Base-by-base conservation (phyloP, 2,888 invertebrate genomes). In the Lutraria lutraria region DNA sequence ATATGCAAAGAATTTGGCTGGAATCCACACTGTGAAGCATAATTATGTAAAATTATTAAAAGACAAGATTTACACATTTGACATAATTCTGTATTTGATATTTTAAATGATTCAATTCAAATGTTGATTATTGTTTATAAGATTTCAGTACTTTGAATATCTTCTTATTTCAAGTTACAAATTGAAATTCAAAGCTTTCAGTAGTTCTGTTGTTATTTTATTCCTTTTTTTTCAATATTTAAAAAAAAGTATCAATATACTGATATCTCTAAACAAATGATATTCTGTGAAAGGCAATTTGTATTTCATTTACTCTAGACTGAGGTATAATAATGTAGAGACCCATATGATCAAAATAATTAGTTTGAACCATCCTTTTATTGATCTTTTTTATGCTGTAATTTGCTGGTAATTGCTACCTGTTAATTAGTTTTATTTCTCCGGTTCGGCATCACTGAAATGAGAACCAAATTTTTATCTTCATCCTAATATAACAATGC, bases 311-410 rank as follows among this genome's bases (percentile, higher is more conserved):
- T 31, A 34, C 76, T 15, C 13, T 19, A 4, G 76, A 34, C 34
- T 76, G 34, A 15, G 0, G 76, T 34, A 34, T 13, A 34, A 31
- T 34, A 13, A 76, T 76, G 31, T 19, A 1, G 25, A 68, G 76
- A 25, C 63, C 76, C 76, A 76, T 76, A 76, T 76, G 16, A 34
- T 76, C 15, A 12, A 19, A 76, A 76, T 76, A 34, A 76, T 31
- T 34, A 3, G 34, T 76, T 76, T 76, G 76, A 25, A 16, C 31
- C 25, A 76, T 76, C 31, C 13, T 6, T 34, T 6, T 76, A 76
- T 68, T 76, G 76, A 76, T 76, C 76, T n/a, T n/a, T 63, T n/a
- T 25, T 76, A 76, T 76, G 76, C 34, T 31, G 76, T 8, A 76
- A 76, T 34, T 76, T 76, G 19, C 16, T 25, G 31, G 25, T 31